Conservation (phyloP, 2,797 vertebrate species). For the Catharus ustulatus region DNA sequence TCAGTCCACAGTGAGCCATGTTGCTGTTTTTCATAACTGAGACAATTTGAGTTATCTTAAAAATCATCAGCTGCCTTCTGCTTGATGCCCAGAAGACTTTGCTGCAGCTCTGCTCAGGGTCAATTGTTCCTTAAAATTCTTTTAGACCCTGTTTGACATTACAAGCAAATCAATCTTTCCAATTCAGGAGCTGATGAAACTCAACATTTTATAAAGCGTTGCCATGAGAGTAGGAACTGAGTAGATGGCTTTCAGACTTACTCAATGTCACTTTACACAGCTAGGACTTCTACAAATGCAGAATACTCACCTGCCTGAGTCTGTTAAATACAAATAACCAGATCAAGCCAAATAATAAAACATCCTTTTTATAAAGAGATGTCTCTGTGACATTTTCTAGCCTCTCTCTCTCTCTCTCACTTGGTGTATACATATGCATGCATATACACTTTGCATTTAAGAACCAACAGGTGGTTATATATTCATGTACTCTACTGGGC, state of each 20-base stretch:
- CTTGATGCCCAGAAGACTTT: conserved; percentile 66
- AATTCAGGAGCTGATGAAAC: conserved; percentile 77
- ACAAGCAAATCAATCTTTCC: conserved; percentile 82
- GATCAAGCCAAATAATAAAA: conserved; percentile 6
- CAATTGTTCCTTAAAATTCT: conserved; percentile 79
- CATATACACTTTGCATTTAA: background rate
- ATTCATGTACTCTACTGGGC: background rate
- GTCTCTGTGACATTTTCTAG: background rate
- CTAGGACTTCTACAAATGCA: conserved; percentile 53
- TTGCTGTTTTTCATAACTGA: conserved; percentile 52
- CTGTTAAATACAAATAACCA: conserved; percentile 40
- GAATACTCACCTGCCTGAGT: conserved; percentile 25
- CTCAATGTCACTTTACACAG: conserved; percentile 62
- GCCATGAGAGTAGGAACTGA: conserved; percentile 73
- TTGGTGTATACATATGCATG: background rate
- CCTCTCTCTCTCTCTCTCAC: background rate
- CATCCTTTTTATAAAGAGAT: background rate
- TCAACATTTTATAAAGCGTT: conserved; percentile 75
- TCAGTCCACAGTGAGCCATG: conserved; percentile 28
- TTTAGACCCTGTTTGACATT: conserved; percentile 76
- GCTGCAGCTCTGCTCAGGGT: conserved; percentile 65
- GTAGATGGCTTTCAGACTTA: conserved; percentile 71
- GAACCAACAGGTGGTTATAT: background rate
- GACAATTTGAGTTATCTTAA: conserved; percentile 69
- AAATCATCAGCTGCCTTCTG: conserved; percentile 69